Base-by-base conservation (phyloP, 2,888 invertebrate genomes). In the Gerris lacustris region DNA sequence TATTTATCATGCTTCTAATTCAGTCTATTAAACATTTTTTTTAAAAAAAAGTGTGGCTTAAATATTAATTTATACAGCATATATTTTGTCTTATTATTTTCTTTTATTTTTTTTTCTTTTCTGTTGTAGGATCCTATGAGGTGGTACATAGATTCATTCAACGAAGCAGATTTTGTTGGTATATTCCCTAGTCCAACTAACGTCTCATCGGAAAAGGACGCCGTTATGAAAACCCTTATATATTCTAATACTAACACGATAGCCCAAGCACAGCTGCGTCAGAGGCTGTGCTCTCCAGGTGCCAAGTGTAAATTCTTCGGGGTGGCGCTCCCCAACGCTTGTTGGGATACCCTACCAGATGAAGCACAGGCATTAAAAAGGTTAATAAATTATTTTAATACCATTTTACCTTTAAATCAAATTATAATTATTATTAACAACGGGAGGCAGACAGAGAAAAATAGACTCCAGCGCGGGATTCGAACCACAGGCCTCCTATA, bases 121-220 rank as follows among this genome's bases (percentile, higher is more conserved):
- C 44, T 67, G n/a, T 63, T 68, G 5, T 31, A 76, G 76, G 76
- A 76, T 67, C 76, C 76, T 9, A 69, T 74, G 45, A 71, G 71
- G 66, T 76, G 76, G 76, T 76, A 76, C 69, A 72, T 72, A 43
- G 72, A 74, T 64, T 74, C 76, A 9, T 76, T 76, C 69, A 73
- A 73, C 62, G 72, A 74, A 67, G 75, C 75, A 5, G 74, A 76
- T 71, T 74, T 74, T 68, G 75, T 76, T 18, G 71, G 73, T 44
- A 75, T 76, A 66, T 74, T 76, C 47, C 75, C 76, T 31, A 75
- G 75, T 11, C 76, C 76, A 6, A 71, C 71, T 6, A 66, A 66
- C 7, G 31, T 9, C 17, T 9, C 68, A 62, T 67, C 63, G 9
- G 72, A 73, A 66, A 67, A 55, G 45, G 73, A 72, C 44, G 74